Conservation (phyloP, 2,113 vertebrate genomes). For the Plecotus auritus region DNA sequence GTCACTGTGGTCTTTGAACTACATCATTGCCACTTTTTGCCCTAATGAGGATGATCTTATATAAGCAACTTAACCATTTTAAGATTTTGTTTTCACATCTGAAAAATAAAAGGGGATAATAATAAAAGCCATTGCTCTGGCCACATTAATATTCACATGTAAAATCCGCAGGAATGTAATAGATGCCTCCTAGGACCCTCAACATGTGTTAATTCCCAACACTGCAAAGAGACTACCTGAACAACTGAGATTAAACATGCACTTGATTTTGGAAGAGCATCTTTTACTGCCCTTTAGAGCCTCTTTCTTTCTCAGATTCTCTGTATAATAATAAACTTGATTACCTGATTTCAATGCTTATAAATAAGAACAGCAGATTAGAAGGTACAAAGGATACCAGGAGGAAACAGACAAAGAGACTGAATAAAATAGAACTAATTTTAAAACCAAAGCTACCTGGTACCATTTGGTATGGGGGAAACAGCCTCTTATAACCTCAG, state of each 20-base stretch:
- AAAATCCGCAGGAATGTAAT: not conserved
- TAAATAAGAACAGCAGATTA: not conserved
- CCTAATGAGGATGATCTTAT: not conserved
- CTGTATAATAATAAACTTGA: not conserved
- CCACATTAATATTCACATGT: not conserved
- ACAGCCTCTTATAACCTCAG: not conserved
- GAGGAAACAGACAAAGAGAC: not conserved
- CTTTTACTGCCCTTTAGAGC: not conserved
- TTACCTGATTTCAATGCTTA: not conserved
- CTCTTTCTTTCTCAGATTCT: not conserved
- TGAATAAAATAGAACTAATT: conserved; percentile 12
- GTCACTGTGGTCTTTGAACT: not conserved
- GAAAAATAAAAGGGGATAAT: not conserved
- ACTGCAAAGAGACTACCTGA: not conserved
- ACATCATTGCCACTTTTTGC: not conserved
- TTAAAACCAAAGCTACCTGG: not conserved
- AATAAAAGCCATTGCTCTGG: not conserved
- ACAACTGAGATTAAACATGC: not conserved
- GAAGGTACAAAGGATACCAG: not conserved
- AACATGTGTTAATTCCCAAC: not conserved
- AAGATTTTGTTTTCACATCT: not conserved
- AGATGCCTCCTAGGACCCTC: not conserved
- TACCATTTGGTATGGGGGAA: not conserved
- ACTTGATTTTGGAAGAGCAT: not conserved
- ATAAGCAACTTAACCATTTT: not conserved